Base-by-base conservation (phyloP, 2,797 vertebrate genomes). In the Eidolon dupreanum region DNA sequence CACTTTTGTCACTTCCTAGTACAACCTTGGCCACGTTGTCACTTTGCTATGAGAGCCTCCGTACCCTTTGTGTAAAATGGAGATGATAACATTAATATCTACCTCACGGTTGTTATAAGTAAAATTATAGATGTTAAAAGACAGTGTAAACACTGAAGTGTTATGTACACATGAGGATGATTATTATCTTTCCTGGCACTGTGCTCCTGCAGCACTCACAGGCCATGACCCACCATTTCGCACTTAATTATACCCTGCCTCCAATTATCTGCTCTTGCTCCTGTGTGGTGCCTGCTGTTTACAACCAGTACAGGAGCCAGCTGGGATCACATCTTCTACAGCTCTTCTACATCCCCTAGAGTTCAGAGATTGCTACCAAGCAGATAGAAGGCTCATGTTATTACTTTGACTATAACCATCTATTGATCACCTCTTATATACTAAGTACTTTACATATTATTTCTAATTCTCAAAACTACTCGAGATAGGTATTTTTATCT, bases 401-500 rank as follows among this genome's bases (percentile, higher is more conserved):
- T 87, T 61, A 51, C 28, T 73, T 26, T 77, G 78, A 46, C 75
- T 79, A 74, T 61, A 82, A 88, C 75, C 57, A 33, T 61, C 79
- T 94, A 57, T 38, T 74, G 36, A 74, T 89, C 65, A 83, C 38
- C 22, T 95, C 41, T 71, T 90, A 81, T 24, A 26, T 41, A 61
- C 65, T 49, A 84, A 68, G 17, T 55, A 88, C 33, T 92, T 68
- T 57, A 65, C 12, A 46, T 81, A 41, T 65, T 84, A 59, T 63
- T 95, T 94, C 38, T 65, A 71, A 93, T 85, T 85, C 74, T 84
- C 88, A 77, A 74, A 82, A 91, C 38, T 86, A 77, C 28, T 31
- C 9, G 70, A 78, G n/a, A 88, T 49, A 87, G 46, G 9, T 86
- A 43, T 75, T 77, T 82, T 94, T 75, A 61, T 71, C 49, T 85